Percentiles rank a stretch among this genome's conserved stretches.
Evolutionary conservation across 2,888 invertebrate genomes (phyloP).

Genomic region (Xylota segnis): DNA sequence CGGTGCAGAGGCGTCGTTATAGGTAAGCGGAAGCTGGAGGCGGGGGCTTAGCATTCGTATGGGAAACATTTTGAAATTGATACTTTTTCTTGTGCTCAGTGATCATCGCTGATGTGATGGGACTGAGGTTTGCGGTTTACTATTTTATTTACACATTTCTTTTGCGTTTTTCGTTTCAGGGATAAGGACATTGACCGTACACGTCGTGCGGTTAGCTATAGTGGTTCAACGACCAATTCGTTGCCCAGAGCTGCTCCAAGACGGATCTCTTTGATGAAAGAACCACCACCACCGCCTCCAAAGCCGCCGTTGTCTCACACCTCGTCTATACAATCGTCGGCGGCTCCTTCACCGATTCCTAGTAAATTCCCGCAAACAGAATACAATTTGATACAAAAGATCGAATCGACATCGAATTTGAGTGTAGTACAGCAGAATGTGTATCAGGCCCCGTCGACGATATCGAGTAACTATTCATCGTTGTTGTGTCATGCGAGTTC

Average conservation of each 20-base stretch:
- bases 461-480: slow-evolving; percentile 80
- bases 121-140: slow-evolving; percentile 54
- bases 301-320: slow-evolving; percentile 81
- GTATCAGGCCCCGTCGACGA: slow-evolving; percentile 80
- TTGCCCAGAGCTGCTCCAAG: slow-evolving; percentile 83
- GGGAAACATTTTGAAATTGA: slow-evolving; percentile 60
- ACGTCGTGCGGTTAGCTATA: slow-evolving; percentile 83
- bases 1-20: slow-evolving; percentile 80
- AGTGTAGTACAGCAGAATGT: slow-evolving; percentile 82
- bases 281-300: slow-evolving; percentile 83
- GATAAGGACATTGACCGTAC: slow-evolving; percentile 83
- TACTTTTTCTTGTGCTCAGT: slow-evolving; percentile 26
- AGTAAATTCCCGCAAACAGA: slow-evolving; percentile 83
- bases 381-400: slow-evolving; percentile 83
- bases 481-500: slow-evolving; percentile 82
- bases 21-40: slow-evolving; percentile 79
- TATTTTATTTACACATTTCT: slow-evolving; percentile 17
- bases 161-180: slow-evolving; percentile 78
- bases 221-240: slow-evolving; percentile 80
- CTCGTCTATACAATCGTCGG: slow-evolving; percentile 79
- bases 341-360: slow-evolving; percentile 80
- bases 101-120: slow-evolving; percentile 50
- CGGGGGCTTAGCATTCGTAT: neutral
- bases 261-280: slow-evolving; percentile 83
- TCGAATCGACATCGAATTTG: slow-evolving; percentile 81